Evolutionary conservation across 2,797 vertebrate genomes (phyloP), one percentile per base, ranked within the genome.

Genomic region (Enteromius viviparus): DNA sequence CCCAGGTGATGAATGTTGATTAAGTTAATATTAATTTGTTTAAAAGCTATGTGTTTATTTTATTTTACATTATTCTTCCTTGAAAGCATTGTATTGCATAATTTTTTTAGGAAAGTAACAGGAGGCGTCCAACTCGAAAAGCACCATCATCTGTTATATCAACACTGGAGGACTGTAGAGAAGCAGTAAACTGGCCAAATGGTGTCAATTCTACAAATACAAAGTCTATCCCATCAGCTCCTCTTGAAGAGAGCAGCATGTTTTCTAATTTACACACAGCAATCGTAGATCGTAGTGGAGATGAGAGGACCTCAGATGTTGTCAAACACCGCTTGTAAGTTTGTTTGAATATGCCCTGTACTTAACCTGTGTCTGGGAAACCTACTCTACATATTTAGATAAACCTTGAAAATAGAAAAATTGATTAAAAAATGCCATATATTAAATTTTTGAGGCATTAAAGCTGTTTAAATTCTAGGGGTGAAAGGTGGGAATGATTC

Each of bases 1-100:
- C 92, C 21, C 96, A 97, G 96, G 97, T 98, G 91, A 78, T 66
- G 34, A n/a, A 60, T 15, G 4, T 32, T 51, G 15, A 23, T 21
- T 11, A 29, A 26, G 53, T 21, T 21, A 14, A n/a, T 64, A 65
- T 55, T 0, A 1, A 14, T 23, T 55, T 55, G n/a, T 23, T 60
- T 60, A 60, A 26, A 60, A 60, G 58, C 23, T 9, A 9, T 55
- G 4, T 23, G 4, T 4, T 4, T 42, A 8, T 55, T 14, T 29
- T 34, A n/a, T 29, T 64, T 2, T 9, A n/a, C 4, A 37, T 47
- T 42, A n/a, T 32, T 78, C 32, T 3, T 76, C 15, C 55, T 45
- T 62, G 37, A 7, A 45, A 37, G n/a, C 53, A 77, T 19, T 53
- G 21, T 32, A 81, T 37, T 75, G 47, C 6, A 17, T 21, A 12